Evolutionary conservation across 2,888 invertebrate genomes (phyloP).

Genomic region (Trichopoda pennipes): DNA sequence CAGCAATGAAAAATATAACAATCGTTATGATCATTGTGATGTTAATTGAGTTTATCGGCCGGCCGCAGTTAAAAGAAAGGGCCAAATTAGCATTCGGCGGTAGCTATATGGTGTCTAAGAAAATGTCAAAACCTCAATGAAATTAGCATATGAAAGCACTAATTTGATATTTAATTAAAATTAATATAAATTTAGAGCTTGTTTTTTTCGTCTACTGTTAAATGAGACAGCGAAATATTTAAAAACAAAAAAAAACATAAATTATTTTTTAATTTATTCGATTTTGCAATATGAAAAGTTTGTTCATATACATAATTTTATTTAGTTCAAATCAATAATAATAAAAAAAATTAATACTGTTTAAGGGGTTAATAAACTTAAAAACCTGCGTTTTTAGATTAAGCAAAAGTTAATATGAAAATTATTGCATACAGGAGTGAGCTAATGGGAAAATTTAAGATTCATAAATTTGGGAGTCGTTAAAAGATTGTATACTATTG

Average conservation of each 20-base stretch:
- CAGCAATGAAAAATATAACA: conserved; percentile 3
- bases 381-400: too few species aligned
- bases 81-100: conserved; percentile 40
- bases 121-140: conserved; percentile 62
- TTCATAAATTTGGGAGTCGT: too few species aligned
- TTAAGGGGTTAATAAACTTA: too few species aligned
- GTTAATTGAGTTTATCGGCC: background rate
- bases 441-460: too few species aligned
- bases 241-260: background rate
- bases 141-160: conserved; percentile 65
- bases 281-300: background rate
- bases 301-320: background rate
- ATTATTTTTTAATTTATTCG: background rate
- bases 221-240: background rate
- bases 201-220: background rate
- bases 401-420: too few species aligned
- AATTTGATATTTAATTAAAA: conserved; percentile 52
- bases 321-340: background rate
- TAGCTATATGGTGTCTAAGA: conserved; percentile 63
- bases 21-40: conserved; percentile 3
- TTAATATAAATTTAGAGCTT: conserved; percentile 52
- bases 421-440: too few species aligned
- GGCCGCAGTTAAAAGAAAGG: conserved; percentile 36
- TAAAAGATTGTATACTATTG: too few species aligned
- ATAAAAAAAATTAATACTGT: too few species aligned